A percentile compares a stretch with the other conserved stretches of the same genome.
Evolutionary conservation across 2,888 invertebrate genomes (phyloP).

Genomic region (Dusona sp.): DNA sequence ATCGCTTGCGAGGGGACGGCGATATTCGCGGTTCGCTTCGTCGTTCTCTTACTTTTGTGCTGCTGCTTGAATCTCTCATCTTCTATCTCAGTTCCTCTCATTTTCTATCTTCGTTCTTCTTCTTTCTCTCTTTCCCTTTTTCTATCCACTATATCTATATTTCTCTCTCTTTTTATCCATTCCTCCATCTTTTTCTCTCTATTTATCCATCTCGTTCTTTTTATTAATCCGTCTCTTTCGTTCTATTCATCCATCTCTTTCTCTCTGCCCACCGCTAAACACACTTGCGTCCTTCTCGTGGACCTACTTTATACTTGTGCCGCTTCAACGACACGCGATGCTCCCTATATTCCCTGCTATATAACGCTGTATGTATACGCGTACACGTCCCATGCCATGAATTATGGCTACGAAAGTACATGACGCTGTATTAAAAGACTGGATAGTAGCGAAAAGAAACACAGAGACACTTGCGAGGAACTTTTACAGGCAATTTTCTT

Average conservation of each 20-base stretch:
- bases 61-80: slow-evolving; percentile 59
- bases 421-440: slow-evolving; percentile 36
- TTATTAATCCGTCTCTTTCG: slow-evolving; percentile 40
- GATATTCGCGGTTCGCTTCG: slow-evolving; percentile 75
- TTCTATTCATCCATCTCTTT: slow-evolving; percentile 60
- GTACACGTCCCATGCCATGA: slow-evolving; percentile 49
- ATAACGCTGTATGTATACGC: slow-evolving; percentile 35
- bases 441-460: slow-evolving; percentile 21
- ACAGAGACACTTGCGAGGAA: neutral
- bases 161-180: slow-evolving; percentile 43
- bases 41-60: slow-evolving; percentile 53
- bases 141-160: slow-evolving; percentile 52
- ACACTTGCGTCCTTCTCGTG: slow-evolving; percentile 61
- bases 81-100: slow-evolving; percentile 46
- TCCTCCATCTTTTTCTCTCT: slow-evolving; percentile 52
- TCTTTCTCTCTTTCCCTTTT: slow-evolving; percentile 3
- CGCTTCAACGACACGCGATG: slow-evolving; percentile 62
- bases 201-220: slow-evolving; percentile 57
- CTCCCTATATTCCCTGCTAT: slow-evolving; percentile 9
- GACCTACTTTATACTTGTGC: slow-evolving; percentile 73
- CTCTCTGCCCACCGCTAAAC: slow-evolving; percentile 47
- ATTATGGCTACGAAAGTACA: slow-evolving; percentile 49
- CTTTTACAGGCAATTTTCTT: slow-evolving; percentile 9
- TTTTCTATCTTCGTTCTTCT: slow-evolving; percentile 28
- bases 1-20: slow-evolving; percentile 82